Conservation (phyloP, 2,113 vertebrate species). For the Hemiscyllium ocellatum region DNA sequence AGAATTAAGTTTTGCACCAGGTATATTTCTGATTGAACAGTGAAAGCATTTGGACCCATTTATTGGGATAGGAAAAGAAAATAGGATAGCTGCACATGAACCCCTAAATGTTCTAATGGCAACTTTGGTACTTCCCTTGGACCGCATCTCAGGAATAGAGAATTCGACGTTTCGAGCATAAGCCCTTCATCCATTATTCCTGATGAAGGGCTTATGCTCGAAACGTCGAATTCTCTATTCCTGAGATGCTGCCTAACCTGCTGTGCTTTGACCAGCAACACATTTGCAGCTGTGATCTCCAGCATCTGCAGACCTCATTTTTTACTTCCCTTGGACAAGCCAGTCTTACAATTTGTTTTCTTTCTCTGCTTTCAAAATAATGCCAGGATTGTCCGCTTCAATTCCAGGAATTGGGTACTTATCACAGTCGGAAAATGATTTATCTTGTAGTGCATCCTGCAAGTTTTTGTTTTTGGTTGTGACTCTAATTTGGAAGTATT, state of each 20-base stretch:
- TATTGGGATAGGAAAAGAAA: background rate
- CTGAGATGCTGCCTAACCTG: too few relatives aligned
- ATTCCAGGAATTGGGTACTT: background rate
- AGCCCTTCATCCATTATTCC: too few relatives aligned
- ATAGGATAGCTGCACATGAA: background rate
- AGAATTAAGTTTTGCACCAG: background rate
- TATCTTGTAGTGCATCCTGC: background rate
- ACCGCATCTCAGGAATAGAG: too few relatives aligned
- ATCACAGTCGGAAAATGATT: background rate
- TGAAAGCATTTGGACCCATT: background rate
- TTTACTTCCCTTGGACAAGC: background rate
- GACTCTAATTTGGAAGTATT: background rate
- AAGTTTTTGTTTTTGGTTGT: background rate
- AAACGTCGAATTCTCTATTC: too few relatives aligned
- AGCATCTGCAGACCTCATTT: too few relatives aligned
- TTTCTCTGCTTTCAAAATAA: background rate
- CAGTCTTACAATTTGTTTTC: background rate
- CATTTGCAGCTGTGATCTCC: too few relatives aligned
- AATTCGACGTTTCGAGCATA: too few relatives aligned
- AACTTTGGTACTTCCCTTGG: background rate
- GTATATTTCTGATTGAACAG: background rate
- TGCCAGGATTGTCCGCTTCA: background rate
- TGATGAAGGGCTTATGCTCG: too few relatives aligned
- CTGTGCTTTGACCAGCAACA: too few relatives aligned
- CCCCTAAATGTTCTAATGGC: background rate